Base-by-base conservation (phyloP, 53 echinoderm and acorn worm species). In the Patiria pectinifera region DNA sequence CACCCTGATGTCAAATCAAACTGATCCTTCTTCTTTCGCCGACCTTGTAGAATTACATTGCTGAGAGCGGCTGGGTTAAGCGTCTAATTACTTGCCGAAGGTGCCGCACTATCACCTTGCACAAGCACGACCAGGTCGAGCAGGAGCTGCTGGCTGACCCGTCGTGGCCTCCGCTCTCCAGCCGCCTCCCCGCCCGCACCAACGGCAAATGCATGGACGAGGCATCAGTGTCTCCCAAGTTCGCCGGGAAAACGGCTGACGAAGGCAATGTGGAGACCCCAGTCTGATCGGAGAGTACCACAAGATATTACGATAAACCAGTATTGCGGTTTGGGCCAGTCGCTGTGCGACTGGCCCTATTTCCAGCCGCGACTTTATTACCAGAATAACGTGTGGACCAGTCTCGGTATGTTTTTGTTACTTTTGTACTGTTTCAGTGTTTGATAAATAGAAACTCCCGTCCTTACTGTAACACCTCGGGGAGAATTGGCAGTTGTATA, bases 141-240 rank as follows among this genome's bases (percentile, higher is more conserved):
- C 91, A 94, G 49, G 95, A 96, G 44, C 81, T 97, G 48, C 82
- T 96, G 63, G 89, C 92, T 19, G 96, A 97, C 60, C 83, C 96
- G 44, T 79, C 76, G 22, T 97, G 97, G 97, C 97, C 97, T 71
- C 97, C 97, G 7, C 81, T 97, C 62, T 94, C 95, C 79, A 71
- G 89, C 62, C 72, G 91, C 23, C 81, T 18, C 5, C 62, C 80
- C 48, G 86, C 79, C 81, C 76, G 85, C 53, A 90, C 86, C 80
- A 93, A 93, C 76, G 93, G 91, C 53, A 91, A 93, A 23, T 93
- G 79, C 80, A 16, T 75, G 2, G 89, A 89, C 66, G 53, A 89
- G 89, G 61, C 19, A 3, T 11, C 80, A 4, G 45, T 48, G 48
- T 45, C 81, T 53, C 14, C 66, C 14, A 44, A n/a, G 82, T 44